Evolutionary conservation across 2,113 vertebrate genomes (phyloP).

Genomic region (Oenanthe oenanthe): DNA sequence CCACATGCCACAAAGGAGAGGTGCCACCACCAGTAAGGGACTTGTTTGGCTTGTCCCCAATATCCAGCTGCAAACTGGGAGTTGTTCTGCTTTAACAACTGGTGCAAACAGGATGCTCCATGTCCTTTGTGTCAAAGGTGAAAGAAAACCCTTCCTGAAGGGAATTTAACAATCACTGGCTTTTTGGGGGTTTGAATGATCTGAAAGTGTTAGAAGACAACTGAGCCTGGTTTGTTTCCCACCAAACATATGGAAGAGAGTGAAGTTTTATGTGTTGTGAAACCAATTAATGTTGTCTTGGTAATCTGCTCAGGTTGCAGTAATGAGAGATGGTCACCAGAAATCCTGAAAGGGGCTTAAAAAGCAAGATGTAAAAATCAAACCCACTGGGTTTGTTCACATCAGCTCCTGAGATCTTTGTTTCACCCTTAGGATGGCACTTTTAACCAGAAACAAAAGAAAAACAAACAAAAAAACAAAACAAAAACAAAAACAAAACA

Average conservation of each 20-base stretch:
- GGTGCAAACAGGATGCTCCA: neutral
- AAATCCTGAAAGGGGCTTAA: neutral
- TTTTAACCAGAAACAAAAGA: neutral
- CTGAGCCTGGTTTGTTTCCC: neutral
- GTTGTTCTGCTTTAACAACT: neutral
- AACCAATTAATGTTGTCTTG: neutral
- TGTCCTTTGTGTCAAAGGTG: neutral
- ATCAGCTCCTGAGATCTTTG: neutral
- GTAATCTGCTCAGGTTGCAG: neutral
- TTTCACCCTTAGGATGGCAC: neutral
- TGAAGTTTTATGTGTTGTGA: neutral
- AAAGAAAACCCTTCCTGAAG: neutral
- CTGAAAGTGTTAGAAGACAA: neutral
- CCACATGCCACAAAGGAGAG: neutral
- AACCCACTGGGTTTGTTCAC: neutral
- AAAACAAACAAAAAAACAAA: fast-evolving
- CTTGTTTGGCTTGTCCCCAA: neutral
- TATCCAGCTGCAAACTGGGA: neutral
- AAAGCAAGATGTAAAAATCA: neutral
- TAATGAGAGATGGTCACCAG: neutral
- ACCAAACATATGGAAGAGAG: neutral
- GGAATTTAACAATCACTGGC: neutral
- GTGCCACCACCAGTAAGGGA: neutral
- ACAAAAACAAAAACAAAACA: fast-evolving
- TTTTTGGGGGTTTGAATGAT: neutral